Conservation (phyloP, 2,888 invertebrate genomes). For the Tiliacea aurago region DNA sequence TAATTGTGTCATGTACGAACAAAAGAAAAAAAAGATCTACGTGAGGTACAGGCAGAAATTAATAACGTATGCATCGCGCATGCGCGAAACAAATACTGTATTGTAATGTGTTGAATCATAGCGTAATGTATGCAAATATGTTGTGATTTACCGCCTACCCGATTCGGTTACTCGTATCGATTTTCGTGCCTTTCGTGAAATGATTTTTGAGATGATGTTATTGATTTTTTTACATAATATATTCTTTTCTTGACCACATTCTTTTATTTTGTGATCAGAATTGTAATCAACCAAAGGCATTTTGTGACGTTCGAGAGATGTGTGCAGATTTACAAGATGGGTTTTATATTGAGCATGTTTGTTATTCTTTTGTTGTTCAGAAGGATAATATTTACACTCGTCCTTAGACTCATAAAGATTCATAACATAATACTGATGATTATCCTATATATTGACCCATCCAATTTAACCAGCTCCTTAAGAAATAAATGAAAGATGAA, state of each 20-base stretch:
- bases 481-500: neutral
- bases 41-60: constrained; percentile 53
- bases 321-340: constrained; percentile 31
- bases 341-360: constrained; percentile 23
- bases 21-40: constrained; percentile 62
- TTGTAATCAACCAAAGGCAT: constrained; percentile 42
- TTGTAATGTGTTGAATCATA: constrained; percentile 84
- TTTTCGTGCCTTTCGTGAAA: constrained; percentile 40
- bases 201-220: constrained; percentile 46
- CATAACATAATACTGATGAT: constrained; percentile 32
- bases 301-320: constrained; percentile 42
- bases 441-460: constrained; percentile 24
- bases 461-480: constrained; percentile 19
- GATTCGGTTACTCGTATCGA: constrained; percentile 55
- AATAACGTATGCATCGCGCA: constrained; percentile 75
- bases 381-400: constrained; percentile 18
- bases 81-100: constrained; percentile 77
- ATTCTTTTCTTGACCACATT: constrained; percentile 56
- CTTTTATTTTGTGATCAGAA: constrained; percentile 42
- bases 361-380: constrained; percentile 31
- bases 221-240: constrained; percentile 45
- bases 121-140: constrained; percentile 77
- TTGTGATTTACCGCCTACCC: constrained; percentile 73
- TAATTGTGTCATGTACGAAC: constrained; percentile 67
- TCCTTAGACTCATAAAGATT: constrained; percentile 37